phyloP scores from a whole-genome alignment of 2,888 invertebrate genomes.

The Macrosiphum euphorbiae region DNA sequence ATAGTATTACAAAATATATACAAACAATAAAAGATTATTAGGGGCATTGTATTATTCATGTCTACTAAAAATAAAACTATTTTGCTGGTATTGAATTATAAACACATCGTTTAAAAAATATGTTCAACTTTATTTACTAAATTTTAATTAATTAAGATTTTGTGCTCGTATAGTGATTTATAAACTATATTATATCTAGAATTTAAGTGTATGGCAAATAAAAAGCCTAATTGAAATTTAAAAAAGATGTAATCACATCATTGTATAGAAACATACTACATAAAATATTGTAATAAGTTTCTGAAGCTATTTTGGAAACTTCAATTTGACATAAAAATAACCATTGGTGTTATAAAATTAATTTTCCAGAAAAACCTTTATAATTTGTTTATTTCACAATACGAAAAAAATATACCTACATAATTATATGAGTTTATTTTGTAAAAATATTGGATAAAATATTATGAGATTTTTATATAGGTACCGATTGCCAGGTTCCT shows the following conservation, averaged over 20 bases:
- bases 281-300: no score
- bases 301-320: not conserved
- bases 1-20: not conserved
- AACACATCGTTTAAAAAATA: not conserved
- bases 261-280: not conserved
- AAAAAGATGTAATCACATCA: not conserved
- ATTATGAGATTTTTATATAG: not conserved
- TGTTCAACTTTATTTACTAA: not conserved
- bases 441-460: not conserved
- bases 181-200: not conserved
- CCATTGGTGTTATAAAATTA: not conserved
- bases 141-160: not conserved
- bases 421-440: not conserved
- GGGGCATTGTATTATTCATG: not conserved
- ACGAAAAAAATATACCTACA: no score
- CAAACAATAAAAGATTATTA: not conserved
- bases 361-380: not conserved
- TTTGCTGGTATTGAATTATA: not conserved
- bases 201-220: not conserved
- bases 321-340: not conserved
- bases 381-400: not conserved
- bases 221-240: not conserved
- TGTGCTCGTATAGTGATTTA: not conserved
- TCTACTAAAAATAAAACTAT: not conserved
- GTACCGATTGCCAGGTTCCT: not conserved